Conservation (phyloP, 2,888 invertebrate genomes). For the Eilema griseolum region DNA sequence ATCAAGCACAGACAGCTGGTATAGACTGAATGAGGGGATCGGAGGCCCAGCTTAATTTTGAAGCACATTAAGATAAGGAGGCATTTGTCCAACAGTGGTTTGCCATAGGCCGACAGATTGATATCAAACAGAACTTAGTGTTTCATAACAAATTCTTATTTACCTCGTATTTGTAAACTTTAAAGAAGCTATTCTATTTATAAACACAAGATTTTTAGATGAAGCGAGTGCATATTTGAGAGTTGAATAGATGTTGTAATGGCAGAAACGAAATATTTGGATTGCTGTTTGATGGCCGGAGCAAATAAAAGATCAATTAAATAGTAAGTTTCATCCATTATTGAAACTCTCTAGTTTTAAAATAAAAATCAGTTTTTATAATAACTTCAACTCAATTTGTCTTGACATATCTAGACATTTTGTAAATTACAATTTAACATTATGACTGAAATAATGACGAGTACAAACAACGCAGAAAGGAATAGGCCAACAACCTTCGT, state of each 20-base stretch:
- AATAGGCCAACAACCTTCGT: slow-evolving; percentile 47
- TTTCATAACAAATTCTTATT: not conserved
- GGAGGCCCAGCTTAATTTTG: not conserved
- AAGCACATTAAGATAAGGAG: not conserved
- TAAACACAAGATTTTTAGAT: not conserved
- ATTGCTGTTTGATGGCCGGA: not conserved
- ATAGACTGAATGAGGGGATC: not conserved
- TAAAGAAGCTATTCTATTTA: not conserved
- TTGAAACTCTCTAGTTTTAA: too few species aligned
- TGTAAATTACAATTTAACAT: not conserved
- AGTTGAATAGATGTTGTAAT: not conserved
- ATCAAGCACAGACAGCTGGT: not conserved
- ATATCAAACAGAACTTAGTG: not conserved
- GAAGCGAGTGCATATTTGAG: not conserved
- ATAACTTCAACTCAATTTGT: too few species aligned
- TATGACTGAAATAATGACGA: slow-evolving; percentile 20
- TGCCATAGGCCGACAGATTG: not conserved
- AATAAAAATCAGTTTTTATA: too few species aligned
- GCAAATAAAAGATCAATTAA: not conserved
- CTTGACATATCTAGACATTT: not conserved
- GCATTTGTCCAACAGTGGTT: not conserved
- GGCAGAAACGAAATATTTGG: not conserved
- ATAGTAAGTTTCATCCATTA: not conserved
- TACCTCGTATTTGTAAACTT: slow-evolving; percentile 2
- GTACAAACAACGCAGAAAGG: slow-evolving; percentile 32